These are phyloP conservation scores for Yoshiicerus persimilis DNA, from an alignment of 1,140 invertebrate species.

Conservation along the genomic window DNA sequence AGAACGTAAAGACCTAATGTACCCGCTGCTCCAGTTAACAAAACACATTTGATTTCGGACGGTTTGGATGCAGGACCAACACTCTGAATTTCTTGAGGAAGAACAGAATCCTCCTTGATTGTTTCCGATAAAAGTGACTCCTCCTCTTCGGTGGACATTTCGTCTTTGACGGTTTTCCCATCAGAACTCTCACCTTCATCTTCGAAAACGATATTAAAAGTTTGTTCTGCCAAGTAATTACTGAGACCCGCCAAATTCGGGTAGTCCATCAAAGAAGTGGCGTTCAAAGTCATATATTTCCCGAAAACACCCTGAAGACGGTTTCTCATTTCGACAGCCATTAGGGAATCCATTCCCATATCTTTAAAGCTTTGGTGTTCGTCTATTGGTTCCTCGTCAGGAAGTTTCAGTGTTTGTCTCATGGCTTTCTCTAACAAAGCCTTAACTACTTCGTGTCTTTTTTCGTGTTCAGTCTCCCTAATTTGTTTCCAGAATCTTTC, in stretches of 20 bases:
- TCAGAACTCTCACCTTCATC: not conserved
- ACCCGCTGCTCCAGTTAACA: conserved; percentile 24
- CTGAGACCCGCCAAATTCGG: not conserved
- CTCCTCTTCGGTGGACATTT: not conserved
- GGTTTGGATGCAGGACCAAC: not conserved
- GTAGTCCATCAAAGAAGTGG: not conserved
- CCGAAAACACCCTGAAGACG: not conserved
- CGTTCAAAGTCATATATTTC: not conserved
- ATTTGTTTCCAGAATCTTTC: conserved; percentile 7
- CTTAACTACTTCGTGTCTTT: not conserved
- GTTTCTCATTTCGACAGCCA: conserved; percentile 18
- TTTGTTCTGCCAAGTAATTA: not conserved
- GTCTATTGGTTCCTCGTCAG: not conserved
- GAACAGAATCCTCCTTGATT: not conserved
- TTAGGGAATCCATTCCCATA: conserved; percentile 1
- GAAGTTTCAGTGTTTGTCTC: not conserved
- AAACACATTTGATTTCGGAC: not conserved
- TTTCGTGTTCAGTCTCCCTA: not conserved
- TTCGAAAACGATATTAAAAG: not conserved
- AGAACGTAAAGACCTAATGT: conserved; percentile 20
- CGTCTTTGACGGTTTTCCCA: not conserved
- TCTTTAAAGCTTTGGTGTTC: conserved; percentile 7
- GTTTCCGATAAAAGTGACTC: not conserved
- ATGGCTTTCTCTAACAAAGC: not conserved
- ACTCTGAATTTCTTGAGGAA: not conserved